Evolutionary conservation across 2,888 invertebrate genomes (phyloP).

Genomic region (Acleris emargana): DNA sequence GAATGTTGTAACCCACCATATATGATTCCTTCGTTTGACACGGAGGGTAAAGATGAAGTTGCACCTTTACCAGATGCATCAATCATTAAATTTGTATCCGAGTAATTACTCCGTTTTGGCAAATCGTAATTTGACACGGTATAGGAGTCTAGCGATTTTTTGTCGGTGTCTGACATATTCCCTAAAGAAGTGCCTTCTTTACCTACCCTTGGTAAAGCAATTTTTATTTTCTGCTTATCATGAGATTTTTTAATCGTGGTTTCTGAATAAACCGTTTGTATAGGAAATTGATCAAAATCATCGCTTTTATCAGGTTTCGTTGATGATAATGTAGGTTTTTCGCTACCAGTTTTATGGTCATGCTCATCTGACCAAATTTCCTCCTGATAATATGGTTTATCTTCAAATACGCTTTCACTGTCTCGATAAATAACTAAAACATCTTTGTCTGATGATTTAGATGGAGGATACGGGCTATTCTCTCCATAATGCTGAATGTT

Average conservation of each 20-base stretch:
- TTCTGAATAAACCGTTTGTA: slow-evolving; percentile 33
- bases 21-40: slow-evolving; percentile 43
- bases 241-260: slow-evolving; percentile 47
- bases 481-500: slow-evolving; percentile 19
- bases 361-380: slow-evolving; percentile 41
- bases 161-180: slow-evolving; percentile 52
- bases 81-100: slow-evolving; percentile 23
- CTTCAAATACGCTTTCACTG: slow-evolving; percentile 49
- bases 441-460: slow-evolving; percentile 55
- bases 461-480: slow-evolving; percentile 34
- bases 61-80: slow-evolving; percentile 1
- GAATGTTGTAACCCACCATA: slow-evolving; percentile 31
- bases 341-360: neutral
- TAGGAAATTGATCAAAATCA: slow-evolving; percentile 23
- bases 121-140: slow-evolving; percentile 47
- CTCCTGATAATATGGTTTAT: slow-evolving; percentile 41
- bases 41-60: slow-evolving; percentile 37
- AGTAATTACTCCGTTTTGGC: slow-evolving; percentile 38
- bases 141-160: slow-evolving; percentile 57
- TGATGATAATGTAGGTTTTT: slow-evolving; percentile 19
- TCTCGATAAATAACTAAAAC: slow-evolving; percentile 66
- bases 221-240: slow-evolving; percentile 54
- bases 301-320: slow-evolving; percentile 10
- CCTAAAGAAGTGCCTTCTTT: slow-evolving; percentile 47
- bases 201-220: slow-evolving; percentile 56